Base-by-base conservation (phyloP, 2,797 vertebrate species). In the Gallinago solitaria region DNA sequence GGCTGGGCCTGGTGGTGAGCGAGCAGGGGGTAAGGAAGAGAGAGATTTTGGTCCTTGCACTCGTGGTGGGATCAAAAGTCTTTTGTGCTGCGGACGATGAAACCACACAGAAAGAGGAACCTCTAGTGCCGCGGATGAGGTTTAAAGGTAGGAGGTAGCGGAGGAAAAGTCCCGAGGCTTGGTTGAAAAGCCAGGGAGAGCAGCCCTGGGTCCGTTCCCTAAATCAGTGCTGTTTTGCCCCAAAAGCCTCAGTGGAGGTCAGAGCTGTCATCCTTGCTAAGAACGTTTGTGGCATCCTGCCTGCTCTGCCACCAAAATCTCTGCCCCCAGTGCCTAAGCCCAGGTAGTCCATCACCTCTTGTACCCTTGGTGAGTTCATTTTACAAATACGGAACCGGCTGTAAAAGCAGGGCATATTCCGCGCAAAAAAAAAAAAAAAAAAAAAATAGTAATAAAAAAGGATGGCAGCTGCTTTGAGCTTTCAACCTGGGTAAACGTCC, bases 11-110 rank as follows among this genome's bases (percentile, higher is more conserved):
- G 35, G 16, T 25, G 27, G 15, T 3, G 6, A 8, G 16, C 3
- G 74, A 47, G 30, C 30, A 8, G 59, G 25, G 7, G 37, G 33
- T 41, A 7, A 35, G 14, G 37, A 43, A 27, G 23, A 33, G 63
- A 33, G 9, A 48, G 0, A 0, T 23, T 47, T 21, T 2, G 14
- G 12, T 19, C 45, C 2, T 41, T 25, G 18, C 19, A 8, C 24
- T 59, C 12, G 1, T 0, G 5, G 4, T 32, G n/a, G 47, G 27
- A 61, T 69, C 37, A 5, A 15, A 16, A 37, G 27, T 12, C 21
- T 39, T 23, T 32, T 1, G 4, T 70, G 63, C 50, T 11, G 12
- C 39, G 4, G 18, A 23, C 14, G 68, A 23, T 39, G 80, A 74
- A 75, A n/a, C 15, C 24, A 9, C 48, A 14, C 8, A 15, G 77